Evolutionary conservation across 1,140 invertebrate species (phyloP).

Genomic region (Portunus trituberculatus): DNA sequence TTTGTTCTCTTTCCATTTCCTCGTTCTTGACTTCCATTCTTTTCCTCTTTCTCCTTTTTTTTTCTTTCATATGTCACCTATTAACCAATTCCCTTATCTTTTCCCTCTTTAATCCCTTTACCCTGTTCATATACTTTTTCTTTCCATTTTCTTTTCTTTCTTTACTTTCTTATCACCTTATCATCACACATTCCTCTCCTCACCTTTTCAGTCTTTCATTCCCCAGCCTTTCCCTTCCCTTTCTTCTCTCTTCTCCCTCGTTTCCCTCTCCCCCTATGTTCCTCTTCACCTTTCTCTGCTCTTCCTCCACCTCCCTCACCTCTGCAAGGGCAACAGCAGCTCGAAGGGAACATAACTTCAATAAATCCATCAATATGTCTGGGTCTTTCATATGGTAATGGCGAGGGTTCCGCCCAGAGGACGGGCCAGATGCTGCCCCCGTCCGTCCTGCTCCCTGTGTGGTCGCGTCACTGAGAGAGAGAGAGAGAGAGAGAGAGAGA

Average conservation of each 20-base stretch:
- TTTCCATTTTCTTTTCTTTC: not conserved
- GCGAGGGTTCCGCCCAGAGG: not conserved
- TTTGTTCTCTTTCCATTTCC: too few species aligned
- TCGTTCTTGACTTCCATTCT: not conserved
- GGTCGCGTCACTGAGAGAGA: not conserved
- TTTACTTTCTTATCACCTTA: too few species aligned
- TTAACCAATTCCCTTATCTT: not conserved
- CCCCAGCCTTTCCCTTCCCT: not conserved
- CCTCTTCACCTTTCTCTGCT: not conserved
- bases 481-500: conserved; percentile 36
- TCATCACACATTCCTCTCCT: too few species aligned
- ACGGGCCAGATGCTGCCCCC: too few species aligned
- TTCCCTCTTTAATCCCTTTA: not conserved
- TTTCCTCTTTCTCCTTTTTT: not conserved
- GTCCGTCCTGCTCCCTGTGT: not conserved
- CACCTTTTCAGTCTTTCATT: too few species aligned
- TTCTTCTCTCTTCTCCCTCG: too few species aligned
- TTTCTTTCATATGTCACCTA: too few species aligned
- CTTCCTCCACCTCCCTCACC: conserved; percentile 12
- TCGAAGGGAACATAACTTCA: conserved; percentile 5
- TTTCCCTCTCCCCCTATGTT: not conserved
- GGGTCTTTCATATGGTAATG: conserved; percentile 50
- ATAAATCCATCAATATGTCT: conserved; percentile 1
- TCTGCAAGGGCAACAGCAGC: not conserved
- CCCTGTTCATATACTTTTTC: not conserved